Percentiles rank a stretch among this genome's conserved stretches.
Conservation (phyloP, 2,113 vertebrate species). For the Pogonocichla stellata region DNA sequence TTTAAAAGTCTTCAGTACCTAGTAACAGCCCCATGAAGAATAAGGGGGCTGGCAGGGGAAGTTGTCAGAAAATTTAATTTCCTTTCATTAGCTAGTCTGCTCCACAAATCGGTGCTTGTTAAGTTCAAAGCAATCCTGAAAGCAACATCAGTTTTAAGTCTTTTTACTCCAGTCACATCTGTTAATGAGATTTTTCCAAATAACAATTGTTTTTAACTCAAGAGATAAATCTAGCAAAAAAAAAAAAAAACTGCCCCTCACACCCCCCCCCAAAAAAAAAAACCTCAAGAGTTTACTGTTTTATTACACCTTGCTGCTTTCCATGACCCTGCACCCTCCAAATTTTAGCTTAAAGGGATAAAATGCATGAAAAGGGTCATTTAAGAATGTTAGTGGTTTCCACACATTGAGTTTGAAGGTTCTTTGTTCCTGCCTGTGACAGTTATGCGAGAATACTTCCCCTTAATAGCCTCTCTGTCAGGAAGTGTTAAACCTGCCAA, state of each 20-base stretch:
- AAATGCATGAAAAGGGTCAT: conserved; percentile 80
- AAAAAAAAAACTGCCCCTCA: not conserved
- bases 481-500: conserved; percentile 92
- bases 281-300: conserved; percentile 66
- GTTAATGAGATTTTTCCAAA: conserved; percentile 85
- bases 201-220: conserved; percentile 81
- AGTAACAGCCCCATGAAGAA: conserved; percentile 76
- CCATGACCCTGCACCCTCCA: conserved; percentile 66
- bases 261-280: accelerated
- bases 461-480: conserved; percentile 90
- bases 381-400: conserved; percentile 82
- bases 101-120: conserved; percentile 85
- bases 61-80: conserved; percentile 88
- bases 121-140: conserved; percentile 81
- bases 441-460: conserved; percentile 89
- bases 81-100: conserved; percentile 88
- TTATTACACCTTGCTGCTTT: conserved; percentile 79
- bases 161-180: conserved; percentile 80
- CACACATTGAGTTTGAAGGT: conserved; percentile 80
- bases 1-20: conserved; percentile 79
- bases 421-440: conserved; percentile 86
- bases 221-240: conserved; percentile 74
- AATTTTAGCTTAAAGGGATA: conserved; percentile 80
- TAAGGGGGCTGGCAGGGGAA: conserved; percentile 80
- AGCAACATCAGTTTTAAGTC: conserved; percentile 83